phyloP scores from a whole-genome alignment of 1,140 invertebrate genomes.

The Probaryconus sp. region DNA sequence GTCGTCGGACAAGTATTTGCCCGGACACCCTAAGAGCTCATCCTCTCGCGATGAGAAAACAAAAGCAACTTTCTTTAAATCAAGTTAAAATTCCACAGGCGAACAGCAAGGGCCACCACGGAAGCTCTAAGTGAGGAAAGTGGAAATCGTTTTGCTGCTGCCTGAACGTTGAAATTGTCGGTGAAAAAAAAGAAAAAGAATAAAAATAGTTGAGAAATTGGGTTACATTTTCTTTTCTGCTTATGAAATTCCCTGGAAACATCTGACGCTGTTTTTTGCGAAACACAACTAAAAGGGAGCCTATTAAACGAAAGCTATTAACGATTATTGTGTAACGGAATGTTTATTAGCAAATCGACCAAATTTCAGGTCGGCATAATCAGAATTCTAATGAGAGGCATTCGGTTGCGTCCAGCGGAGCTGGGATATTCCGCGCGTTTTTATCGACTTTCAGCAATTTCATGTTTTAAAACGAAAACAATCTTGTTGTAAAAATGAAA shows the following conservation, averaged over 20 bases:
- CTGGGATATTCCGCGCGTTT: too few relatives aligned
- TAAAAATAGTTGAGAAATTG: slow-evolving; percentile 34
- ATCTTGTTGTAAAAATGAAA: too few relatives aligned
- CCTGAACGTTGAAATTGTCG: slow-evolving; percentile 1
- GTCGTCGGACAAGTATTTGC: slow-evolving; percentile 47
- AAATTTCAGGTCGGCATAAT: too few relatives aligned
- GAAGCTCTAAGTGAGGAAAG: slow-evolving; percentile 13
- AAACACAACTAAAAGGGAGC: too few relatives aligned
- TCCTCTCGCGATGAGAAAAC: slow-evolving; percentile 37
- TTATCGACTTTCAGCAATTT: too few relatives aligned
- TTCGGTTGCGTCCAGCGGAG: too few relatives aligned
- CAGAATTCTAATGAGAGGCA: too few relatives aligned
- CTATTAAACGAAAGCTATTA: too few relatives aligned
- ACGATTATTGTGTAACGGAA: too few relatives aligned
- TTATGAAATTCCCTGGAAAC: slow-evolving; percentile 14
- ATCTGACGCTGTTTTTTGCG: background rate
- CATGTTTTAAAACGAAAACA: too few relatives aligned
- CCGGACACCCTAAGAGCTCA: slow-evolving; percentile 36
- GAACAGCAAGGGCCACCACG: slow-evolving; percentile 5
- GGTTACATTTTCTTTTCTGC: slow-evolving; percentile 12
- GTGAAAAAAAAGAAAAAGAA: slow-evolving; percentile 14
- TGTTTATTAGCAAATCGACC: too few relatives aligned
- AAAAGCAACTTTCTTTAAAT: slow-evolving; percentile 42
- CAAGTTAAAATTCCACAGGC: slow-evolving; percentile 42
- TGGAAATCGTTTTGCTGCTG: slow-evolving; percentile 9